phyloP scores from a whole-genome alignment of 2,888 invertebrate species.

The Carabus problematicus region DNA sequence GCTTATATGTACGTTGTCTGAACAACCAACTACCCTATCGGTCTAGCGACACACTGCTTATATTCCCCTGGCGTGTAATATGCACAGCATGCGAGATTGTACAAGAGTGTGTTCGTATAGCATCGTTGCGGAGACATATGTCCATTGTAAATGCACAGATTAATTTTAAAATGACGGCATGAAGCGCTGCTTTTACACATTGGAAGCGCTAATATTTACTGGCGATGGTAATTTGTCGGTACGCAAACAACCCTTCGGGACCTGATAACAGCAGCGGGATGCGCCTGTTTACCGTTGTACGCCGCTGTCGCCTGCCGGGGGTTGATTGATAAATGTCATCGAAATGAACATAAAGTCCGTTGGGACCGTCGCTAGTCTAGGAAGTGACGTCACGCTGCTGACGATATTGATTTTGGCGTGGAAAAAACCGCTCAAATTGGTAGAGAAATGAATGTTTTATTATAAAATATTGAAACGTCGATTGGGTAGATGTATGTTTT shows the following conservation, averaged over 20 bases:
- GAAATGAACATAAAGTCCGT: conserved; percentile 33
- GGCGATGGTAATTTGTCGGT: conserved; percentile 39
- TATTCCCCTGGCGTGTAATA: too few species aligned
- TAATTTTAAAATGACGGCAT: conserved; percentile 35
- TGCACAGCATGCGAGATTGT: too few species aligned
- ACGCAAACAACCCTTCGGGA: conserved; percentile 39
- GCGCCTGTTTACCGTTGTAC: conserved; percentile 22
- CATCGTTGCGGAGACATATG: too few species aligned
- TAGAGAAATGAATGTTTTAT: conserved; percentile 34
- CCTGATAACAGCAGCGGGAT: conserved; percentile 25
- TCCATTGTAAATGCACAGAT: not conserved
- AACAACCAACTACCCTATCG: too few species aligned
- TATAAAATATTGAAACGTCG: not conserved
- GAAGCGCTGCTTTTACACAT: conserved; percentile 15
- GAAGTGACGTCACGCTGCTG: conserved; percentile 32
- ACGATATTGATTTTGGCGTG: conserved; percentile 31
- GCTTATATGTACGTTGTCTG: too few species aligned
- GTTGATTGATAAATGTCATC: conserved; percentile 40
- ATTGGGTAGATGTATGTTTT: too few species aligned
- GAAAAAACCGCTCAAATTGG: conserved; percentile 28
- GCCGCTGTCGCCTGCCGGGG: not conserved
- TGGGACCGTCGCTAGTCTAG: conserved; percentile 27
- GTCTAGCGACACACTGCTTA: too few species aligned
- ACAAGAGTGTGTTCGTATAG: too few species aligned
- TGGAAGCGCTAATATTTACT: conserved; percentile 37